phyloP scores from a whole-genome alignment of 2,888 invertebrate species.

The Margaritifera margaritifera region DNA sequence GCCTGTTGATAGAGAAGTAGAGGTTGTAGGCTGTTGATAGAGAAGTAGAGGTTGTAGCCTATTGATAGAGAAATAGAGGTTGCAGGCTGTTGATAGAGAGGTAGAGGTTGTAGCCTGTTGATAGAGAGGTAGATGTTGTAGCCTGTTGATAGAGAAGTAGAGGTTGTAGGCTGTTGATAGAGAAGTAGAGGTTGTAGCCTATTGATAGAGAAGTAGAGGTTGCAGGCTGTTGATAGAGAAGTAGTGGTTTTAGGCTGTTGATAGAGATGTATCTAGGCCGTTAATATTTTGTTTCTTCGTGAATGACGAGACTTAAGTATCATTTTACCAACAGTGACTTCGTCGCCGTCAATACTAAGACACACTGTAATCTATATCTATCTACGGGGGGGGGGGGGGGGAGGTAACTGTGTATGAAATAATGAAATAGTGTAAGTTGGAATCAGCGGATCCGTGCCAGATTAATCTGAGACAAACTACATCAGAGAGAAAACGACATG shows the following conservation, averaged over 20 bases:
- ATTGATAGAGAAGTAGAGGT: slow-evolving; percentile 46
- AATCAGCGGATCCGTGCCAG: no score
- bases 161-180: slow-evolving; percentile 56
- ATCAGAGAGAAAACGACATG: no score
- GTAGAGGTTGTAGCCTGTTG: slow-evolving; percentile 56
- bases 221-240: slow-evolving; percentile 57
- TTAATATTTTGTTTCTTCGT: no score
- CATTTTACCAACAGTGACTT: no score
- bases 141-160: slow-evolving; percentile 53
- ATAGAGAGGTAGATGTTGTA: slow-evolving; percentile 55
- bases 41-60: slow-evolving; percentile 62
- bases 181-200: slow-evolving; percentile 62
- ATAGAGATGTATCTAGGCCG: no score
- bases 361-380: no score
- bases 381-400: no score
- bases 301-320: no score
- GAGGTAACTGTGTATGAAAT: no score
- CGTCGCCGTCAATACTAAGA: no score
- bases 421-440: no score
- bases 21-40: slow-evolving; percentile 56
- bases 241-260: slow-evolving; percentile 56
- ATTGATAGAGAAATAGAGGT: slow-evolving; percentile 41
- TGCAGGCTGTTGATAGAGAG: slow-evolving; percentile 54
- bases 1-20: slow-evolving; percentile 53
- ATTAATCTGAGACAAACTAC: no score